These are phyloP conservation scores for Gandaritis pyraliata DNA, from an alignment of 2,888 invertebrate genomes.

Conservation along the genomic window DNA sequence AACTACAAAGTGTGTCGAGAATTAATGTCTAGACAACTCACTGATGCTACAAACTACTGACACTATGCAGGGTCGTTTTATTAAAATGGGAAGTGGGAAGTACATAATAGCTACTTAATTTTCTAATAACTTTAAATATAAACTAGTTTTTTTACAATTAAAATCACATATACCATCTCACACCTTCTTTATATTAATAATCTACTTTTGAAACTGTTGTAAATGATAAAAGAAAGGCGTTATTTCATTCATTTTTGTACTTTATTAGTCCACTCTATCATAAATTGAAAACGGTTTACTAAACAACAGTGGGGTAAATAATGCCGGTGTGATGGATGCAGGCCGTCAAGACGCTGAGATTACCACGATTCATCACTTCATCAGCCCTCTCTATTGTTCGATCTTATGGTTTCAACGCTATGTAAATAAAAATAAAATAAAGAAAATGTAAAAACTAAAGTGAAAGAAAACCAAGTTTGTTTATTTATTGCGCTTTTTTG, in stretches of 20 bases:
- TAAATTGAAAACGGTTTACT: slow-evolving; percentile 10
- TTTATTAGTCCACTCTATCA: slow-evolving; percentile 1
- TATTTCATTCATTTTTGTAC: not conserved
- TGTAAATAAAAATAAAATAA: no score
- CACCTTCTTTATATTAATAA: no score
- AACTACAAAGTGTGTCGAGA: slow-evolving; percentile 50
- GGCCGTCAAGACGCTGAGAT: slow-evolving; percentile 36
- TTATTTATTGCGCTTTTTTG: no score
- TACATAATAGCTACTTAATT: not conserved
- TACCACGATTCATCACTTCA: slow-evolving; percentile 43
- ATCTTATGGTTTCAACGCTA: not conserved
- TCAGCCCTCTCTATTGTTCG: slow-evolving; percentile 25
- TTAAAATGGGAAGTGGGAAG: not conserved
- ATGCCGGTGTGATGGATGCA: slow-evolving; percentile 41
- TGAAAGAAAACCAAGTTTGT: no score
- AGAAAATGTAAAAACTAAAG: no score
- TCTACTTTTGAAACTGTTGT: no score
- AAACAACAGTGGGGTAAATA: slow-evolving; percentile 24
- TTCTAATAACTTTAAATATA: no score
- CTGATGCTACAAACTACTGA: slow-evolving; percentile 16
- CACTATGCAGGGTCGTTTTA: not conserved
- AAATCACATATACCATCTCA: no score
- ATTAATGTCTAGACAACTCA: slow-evolving; percentile 45
- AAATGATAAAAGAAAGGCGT: not conserved
- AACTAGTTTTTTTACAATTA: no score